Conservation (phyloP, 2,113 vertebrate genomes). For the Melanerpes formicivorus region DNA sequence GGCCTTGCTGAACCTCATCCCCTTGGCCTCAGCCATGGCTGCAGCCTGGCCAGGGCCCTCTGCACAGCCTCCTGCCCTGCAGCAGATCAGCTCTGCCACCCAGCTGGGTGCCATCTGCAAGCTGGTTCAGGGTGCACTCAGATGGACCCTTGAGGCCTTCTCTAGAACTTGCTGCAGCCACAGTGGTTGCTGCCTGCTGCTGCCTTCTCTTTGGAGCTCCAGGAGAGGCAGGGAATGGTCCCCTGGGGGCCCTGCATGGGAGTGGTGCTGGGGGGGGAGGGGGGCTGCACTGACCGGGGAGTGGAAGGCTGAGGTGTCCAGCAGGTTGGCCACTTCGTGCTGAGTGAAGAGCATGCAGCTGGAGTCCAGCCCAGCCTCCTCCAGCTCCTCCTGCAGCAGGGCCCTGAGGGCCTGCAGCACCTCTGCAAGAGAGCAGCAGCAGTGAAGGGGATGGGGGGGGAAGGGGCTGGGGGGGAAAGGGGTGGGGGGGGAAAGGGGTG, state of each 20-base stretch:
- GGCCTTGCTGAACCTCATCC: no score
- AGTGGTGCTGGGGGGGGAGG: no score
- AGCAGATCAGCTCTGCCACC: no score
- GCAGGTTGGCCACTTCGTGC: slow-evolving; percentile 86
- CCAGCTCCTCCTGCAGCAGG: slow-evolving; percentile 81
- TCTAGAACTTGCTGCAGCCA: neutral
- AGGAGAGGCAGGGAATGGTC: neutral
- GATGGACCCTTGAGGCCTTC: neutral
- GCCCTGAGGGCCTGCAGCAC: slow-evolving; percentile 83
- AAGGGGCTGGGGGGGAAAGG: no score
- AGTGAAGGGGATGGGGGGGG: neutral
- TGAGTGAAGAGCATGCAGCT: slow-evolving; percentile 85
- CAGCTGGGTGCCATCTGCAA: no score
- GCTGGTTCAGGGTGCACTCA: no score
- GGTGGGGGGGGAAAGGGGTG: no score
- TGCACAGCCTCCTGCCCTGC: no score
- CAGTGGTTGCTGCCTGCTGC: neutral
- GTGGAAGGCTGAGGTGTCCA: slow-evolving; percentile 90
- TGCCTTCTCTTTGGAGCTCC: neutral
- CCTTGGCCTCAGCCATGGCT: no score
- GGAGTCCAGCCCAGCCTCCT: slow-evolving; percentile 78
- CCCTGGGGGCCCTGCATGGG: neutral
- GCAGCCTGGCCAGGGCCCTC: no score
- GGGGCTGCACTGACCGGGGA: slow-evolving; percentile 75
- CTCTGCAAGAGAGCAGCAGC: slow-evolving; percentile 65